These are phyloP conservation scores for Caenorhabditis elegans DNA, from an alignment of 1,140 invertebrate genomes.

Conservation along the genomic window DNA sequence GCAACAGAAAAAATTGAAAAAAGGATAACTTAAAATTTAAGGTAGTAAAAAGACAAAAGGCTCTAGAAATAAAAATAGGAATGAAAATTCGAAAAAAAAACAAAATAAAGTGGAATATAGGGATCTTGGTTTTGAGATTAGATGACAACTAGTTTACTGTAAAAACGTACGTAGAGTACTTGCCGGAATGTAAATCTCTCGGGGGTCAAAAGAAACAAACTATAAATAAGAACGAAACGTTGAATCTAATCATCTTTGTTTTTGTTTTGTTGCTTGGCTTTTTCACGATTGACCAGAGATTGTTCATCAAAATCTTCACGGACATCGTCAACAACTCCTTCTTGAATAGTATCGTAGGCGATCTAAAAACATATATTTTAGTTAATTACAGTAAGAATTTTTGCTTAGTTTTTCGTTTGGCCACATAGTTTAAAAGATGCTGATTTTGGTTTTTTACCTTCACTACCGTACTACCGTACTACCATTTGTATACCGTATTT, in stretches of 20 bases:
- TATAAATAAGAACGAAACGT: background rate
- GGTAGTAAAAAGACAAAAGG: no score
- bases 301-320: constrained; percentile 40
- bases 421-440: no score
- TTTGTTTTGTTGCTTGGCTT: background rate
- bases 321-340: constrained; percentile 36
- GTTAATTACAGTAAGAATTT: background rate
- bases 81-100: no score
- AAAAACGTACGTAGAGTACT: background rate
- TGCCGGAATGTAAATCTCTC: background rate
- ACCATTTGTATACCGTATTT: no score
- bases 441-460: no score
- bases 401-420: no score
- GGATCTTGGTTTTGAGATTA: no score
- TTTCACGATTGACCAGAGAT: background rate
- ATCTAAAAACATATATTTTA: constrained; percentile 19
- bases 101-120: background rate
- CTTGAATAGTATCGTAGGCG: constrained; percentile 30
- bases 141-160: background rate
- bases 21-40: background rate
- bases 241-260: constrained; percentile 9
- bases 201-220: background rate
- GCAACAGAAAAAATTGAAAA: no score
- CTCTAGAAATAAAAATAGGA: no score
- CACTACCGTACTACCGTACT: no score